Evolutionary conservation across 2,113 vertebrate genomes (phyloP).

Genomic region (Malurus cyaneus): DNA sequence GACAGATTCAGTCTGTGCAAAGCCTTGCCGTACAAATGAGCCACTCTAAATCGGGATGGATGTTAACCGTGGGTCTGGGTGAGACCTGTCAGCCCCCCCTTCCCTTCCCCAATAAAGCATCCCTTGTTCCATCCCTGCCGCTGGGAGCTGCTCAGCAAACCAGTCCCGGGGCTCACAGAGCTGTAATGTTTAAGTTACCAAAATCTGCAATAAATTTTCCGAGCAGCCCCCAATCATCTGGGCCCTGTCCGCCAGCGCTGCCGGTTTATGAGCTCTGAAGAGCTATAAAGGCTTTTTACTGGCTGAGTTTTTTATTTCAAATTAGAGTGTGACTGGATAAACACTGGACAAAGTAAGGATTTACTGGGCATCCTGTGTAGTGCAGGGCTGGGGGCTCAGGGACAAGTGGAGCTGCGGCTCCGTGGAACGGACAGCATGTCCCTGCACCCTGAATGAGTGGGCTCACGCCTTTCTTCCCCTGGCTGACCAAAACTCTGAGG

Average conservation of each 20-base stretch:
- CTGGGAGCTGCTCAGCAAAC: constrained; percentile 20
- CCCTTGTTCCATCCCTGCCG: constrained; percentile 16
- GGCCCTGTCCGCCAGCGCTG: neutral
- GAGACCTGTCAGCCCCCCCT: constrained; percentile 4
- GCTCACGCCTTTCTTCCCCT: neutral
- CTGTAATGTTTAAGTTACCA: constrained; percentile 60
- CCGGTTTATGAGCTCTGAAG: constrained; percentile 61
- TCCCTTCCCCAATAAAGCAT: constrained; percentile 36
- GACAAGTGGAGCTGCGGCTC: neutral
- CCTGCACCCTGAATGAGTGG: neutral
- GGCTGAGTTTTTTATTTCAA: constrained; percentile 46
- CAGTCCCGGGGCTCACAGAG: neutral
- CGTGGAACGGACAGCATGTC: rapidly evolving
- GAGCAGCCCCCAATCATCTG: constrained; percentile 18
- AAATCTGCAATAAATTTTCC: constrained; percentile 66
- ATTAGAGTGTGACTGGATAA: constrained; percentile 55
- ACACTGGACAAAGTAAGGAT: constrained; percentile 39
- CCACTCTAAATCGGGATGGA: neutral
- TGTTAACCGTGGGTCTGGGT: constrained; percentile 6
- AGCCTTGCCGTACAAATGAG: neutral
- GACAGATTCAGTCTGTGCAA: neutral
- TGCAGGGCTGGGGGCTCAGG: neutral
- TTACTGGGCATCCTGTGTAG: neutral
- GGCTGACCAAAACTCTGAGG: rapidly evolving
- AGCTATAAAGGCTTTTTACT: constrained; percentile 54